Conservation (phyloP, 2,113 vertebrate genomes). For the Gymnogyps californianus region DNA sequence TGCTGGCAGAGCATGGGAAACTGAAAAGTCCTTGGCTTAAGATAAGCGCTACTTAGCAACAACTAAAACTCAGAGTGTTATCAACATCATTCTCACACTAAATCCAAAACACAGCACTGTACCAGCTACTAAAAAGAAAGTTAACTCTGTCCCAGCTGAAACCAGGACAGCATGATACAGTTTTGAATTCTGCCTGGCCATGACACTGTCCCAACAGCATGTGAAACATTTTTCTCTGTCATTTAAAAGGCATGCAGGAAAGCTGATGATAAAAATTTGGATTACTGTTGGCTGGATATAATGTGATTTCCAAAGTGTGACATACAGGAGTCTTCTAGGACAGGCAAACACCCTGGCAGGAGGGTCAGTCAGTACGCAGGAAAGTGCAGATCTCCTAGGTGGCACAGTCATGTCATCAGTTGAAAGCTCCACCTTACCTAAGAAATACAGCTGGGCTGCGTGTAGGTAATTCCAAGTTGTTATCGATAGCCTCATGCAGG, state of each 20-base stretch:
- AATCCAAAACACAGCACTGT: too few species aligned
- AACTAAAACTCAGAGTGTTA: too few species aligned
- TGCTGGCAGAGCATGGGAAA: too few species aligned
- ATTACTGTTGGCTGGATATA: not conserved
- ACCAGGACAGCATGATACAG: too few species aligned
- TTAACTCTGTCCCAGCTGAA: too few species aligned
- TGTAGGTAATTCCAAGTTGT: not conserved
- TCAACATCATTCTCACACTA: too few species aligned
- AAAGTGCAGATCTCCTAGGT: not conserved
- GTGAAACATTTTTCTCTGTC: not conserved
- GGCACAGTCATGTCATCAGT: too few species aligned
- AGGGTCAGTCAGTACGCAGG: accelerated
- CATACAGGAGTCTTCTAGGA: not conserved
- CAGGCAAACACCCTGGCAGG: not conserved
- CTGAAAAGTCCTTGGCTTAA: too few species aligned
- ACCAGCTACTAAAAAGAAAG: too few species aligned
- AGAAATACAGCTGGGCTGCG: not conserved
- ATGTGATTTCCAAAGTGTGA: not conserved
- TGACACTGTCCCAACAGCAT: not conserved
- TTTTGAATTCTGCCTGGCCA: not conserved
- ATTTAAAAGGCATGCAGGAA: not conserved
- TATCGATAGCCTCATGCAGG: not conserved
- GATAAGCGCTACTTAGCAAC: too few species aligned
- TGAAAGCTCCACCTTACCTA: not conserved
- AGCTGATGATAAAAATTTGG: not conserved